Base-by-base conservation (phyloP, 2,113 vertebrate species). In the Daubentonia madagascariensis region DNA sequence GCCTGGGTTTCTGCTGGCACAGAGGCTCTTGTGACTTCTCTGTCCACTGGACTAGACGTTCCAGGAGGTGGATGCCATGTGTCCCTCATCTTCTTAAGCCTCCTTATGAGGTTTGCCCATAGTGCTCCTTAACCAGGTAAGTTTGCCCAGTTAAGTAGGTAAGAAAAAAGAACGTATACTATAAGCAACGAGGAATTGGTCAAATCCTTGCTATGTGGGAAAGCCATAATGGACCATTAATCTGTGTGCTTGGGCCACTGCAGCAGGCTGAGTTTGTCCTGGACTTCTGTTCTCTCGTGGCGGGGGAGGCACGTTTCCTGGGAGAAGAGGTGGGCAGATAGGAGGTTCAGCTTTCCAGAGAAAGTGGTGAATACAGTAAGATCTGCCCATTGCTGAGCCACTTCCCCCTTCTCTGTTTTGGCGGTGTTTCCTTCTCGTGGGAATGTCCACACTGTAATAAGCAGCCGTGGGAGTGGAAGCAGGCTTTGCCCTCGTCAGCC, bases 391-490 rank as follows among this genome's bases (percentile, higher is more conserved):
- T 67, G 76, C 54, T 23, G n/a, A 85, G 54, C 61, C 45, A 6
- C 37, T 57, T 43, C 25, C 84, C 65, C 37, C 22, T 57, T 57
- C 28, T 75, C 70, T 91, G 25, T 45, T 57, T 57, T 35, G 63
- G 59, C 9, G 12, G 16, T 10, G 10, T 40, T 92, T 94, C 32
- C 73, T 91, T 75, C 65, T 85, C 14, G 3, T 96, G 97, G 96
- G 97, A 97, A 79, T 96, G 93, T 96, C 96, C 96, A 85, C 25
- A 13, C 78, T 85, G 50, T 78, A 5, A 45, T 28, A 35, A 80
- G 85, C 90, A 95, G 28, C 32, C 40, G 1, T 52, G 84, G 84
- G 67, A 83, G 78, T 61, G 17, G 93, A 85, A 84, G 73, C 67
- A 57, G 89, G 59, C 52, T 94, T 52, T 92, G 87, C 88, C 59